phyloP scores from a whole-genome alignment of 2,888 invertebrate genomes.

The Nudaria mundana region DNA sequence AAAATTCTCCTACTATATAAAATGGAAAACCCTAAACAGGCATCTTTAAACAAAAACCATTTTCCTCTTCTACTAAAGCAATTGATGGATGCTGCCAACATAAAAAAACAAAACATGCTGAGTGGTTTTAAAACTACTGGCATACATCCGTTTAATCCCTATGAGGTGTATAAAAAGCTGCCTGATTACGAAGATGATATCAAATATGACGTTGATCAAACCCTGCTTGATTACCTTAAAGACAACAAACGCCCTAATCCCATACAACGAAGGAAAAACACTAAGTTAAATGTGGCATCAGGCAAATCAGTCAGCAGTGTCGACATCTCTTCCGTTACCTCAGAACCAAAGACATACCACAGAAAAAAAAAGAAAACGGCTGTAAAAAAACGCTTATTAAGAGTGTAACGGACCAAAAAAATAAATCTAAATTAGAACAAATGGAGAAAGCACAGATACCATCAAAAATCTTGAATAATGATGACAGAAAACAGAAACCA shows the following conservation, averaged over 20 bases:
- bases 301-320: not conserved
- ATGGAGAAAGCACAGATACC: too few relatives aligned
- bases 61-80: constrained; percentile 7
- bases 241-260: constrained; percentile 4
- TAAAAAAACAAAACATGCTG: constrained; percentile 6
- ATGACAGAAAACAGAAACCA: too few relatives aligned
- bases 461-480: too few relatives aligned
- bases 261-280: constrained; percentile 3
- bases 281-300: constrained; percentile 1
- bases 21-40: constrained; percentile 4
- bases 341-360: too few relatives aligned
- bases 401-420: too few relatives aligned
- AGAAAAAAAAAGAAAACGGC: too few relatives aligned
- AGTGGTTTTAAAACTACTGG: constrained; percentile 13
- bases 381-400: too few relatives aligned
- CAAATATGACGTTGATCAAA: constrained; percentile 5
- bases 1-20: constrained; percentile 2
- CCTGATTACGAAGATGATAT: constrained; percentile 2
- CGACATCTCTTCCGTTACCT: not conserved
- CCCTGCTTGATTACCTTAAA: constrained; percentile 2
- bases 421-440: too few relatives aligned
- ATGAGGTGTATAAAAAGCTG: constrained; percentile 8
- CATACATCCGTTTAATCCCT: constrained; percentile 10
- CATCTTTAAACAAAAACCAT: constrained; percentile 4
- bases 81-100: constrained; percentile 3